These are phyloP conservation scores for Neodontobutis hainanensis DNA, from an alignment of 2,113 vertebrate species.

Conservation along the genomic window DNA sequence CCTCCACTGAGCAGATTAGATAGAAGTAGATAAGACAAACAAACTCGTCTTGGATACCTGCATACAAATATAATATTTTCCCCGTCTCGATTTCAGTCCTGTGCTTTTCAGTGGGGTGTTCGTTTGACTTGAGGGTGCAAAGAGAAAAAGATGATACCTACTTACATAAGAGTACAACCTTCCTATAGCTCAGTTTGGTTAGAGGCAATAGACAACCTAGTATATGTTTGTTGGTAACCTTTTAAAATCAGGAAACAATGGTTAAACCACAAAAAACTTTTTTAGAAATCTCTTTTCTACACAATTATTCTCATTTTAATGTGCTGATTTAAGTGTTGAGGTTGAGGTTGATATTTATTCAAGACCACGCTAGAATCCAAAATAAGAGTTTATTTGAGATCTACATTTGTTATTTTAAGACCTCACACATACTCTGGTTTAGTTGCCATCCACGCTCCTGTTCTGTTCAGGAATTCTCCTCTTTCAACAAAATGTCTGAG, in stretches of 20 bases:
- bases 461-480: not conserved
- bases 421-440: not conserved
- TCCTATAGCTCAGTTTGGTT: not conserved
- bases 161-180: not conserved
- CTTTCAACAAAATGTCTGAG: constrained; percentile 7
- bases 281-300: too few relatives aligned
- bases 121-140: constrained; percentile 6
- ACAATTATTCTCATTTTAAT: too few relatives aligned
- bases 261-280: too few relatives aligned
- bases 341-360: too few relatives aligned
- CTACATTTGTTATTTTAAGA: not conserved
- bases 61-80: constrained; percentile 58
- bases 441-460: not conserved
- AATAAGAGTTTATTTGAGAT: too few relatives aligned
- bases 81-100: constrained; percentile 29
- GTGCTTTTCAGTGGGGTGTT: constrained; percentile 13
- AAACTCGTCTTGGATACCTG: constrained; percentile 37
- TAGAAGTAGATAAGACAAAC: constrained; percentile 56
- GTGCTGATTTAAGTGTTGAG: too few relatives aligned
- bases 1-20: constrained; percentile 58
- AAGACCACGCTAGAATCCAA: too few relatives aligned
- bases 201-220: not conserved
- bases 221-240: too few relatives aligned
- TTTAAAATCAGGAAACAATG: too few relatives aligned
- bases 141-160: constrained; percentile 18